Evolutionary conservation across 2,113 vertebrate species (phyloP).

Genomic region (Sapayoa aenigma): DNA sequence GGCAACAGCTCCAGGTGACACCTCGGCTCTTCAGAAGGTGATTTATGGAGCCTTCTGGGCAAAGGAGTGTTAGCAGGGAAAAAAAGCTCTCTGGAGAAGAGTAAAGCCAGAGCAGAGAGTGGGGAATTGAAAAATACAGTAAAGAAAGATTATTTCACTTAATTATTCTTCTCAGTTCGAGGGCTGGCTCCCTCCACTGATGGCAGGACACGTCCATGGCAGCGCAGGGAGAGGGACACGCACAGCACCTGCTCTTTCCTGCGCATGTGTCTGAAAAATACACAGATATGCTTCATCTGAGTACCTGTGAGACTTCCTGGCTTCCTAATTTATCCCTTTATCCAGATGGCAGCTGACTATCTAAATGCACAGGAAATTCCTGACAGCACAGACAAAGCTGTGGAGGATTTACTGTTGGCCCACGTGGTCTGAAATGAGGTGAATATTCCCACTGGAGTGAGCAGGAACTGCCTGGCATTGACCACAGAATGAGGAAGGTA

Average conservation of each 20-base stretch:
- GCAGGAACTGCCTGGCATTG: rapidly evolving
- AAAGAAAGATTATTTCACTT: constrained; percentile 39
- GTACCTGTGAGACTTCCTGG: neutral
- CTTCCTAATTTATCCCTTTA: neutral
- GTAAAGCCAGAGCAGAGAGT: neutral
- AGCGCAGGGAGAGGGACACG: neutral
- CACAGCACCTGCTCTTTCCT: neutral
- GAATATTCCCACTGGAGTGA: neutral
- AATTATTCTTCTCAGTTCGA: neutral
- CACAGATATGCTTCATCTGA: neutral
- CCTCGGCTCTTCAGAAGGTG: neutral
- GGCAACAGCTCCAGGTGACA: neutral
- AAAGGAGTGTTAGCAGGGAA: neutral
- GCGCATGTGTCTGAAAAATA: neutral
- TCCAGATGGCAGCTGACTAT: neutral
- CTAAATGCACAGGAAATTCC: neutral
- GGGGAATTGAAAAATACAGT: neutral
- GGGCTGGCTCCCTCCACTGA: neutral
- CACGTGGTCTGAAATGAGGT: neutral
- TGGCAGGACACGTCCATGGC: neutral
- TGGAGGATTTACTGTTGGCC: neutral
- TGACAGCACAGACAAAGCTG: neutral
- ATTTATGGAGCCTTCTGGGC: constrained; percentile 43
- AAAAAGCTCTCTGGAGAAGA: neutral
- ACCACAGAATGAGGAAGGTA: rapidly evolving